Conservation (phyloP, 2,888 invertebrate genomes). For the Noctua fimbriata region DNA sequence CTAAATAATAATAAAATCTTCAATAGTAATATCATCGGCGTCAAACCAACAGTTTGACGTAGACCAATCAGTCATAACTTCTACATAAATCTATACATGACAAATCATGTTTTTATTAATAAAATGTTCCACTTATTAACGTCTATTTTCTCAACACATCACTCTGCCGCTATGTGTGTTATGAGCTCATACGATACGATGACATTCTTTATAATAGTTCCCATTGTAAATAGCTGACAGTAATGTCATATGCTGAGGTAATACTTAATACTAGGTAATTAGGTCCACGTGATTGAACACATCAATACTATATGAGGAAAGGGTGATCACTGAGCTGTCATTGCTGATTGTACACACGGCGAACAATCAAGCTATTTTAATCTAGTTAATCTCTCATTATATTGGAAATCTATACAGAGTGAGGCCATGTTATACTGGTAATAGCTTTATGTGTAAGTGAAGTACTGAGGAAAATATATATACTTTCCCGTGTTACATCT, state of each 20-base stretch:
- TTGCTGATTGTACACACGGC: no score
- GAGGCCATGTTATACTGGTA: no score
- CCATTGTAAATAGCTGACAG: slow-evolving; percentile 65
- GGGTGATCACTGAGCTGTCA: not conserved
- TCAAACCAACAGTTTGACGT: not conserved
- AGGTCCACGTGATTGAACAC: slow-evolving; percentile 54
- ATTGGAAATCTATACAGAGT: no score
- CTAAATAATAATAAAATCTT: not conserved
- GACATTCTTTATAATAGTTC: slow-evolving; percentile 66
- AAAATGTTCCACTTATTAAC: slow-evolving; percentile 24
- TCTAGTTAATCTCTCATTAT: no score
- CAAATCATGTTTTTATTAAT: slow-evolving; percentile 23
- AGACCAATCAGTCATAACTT: slow-evolving; percentile 7
- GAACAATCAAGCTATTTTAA: no score
- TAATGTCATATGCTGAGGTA: slow-evolving; percentile 63
- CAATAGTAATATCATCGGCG: not conserved
- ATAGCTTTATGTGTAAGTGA: no score
- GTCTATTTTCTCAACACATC: slow-evolving; percentile 57
- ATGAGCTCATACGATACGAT: slow-evolving; percentile 56
- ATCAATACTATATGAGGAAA: slow-evolving; percentile 15
- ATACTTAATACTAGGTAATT: slow-evolving; percentile 44
- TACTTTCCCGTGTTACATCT: no score
- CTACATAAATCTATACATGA: not conserved
- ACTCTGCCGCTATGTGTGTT: slow-evolving; percentile 32
- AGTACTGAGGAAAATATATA: no score